These are phyloP conservation scores for Crax fasciolata DNA, from an alignment of 2,797 vertebrate species.

Conservation along the genomic window DNA sequence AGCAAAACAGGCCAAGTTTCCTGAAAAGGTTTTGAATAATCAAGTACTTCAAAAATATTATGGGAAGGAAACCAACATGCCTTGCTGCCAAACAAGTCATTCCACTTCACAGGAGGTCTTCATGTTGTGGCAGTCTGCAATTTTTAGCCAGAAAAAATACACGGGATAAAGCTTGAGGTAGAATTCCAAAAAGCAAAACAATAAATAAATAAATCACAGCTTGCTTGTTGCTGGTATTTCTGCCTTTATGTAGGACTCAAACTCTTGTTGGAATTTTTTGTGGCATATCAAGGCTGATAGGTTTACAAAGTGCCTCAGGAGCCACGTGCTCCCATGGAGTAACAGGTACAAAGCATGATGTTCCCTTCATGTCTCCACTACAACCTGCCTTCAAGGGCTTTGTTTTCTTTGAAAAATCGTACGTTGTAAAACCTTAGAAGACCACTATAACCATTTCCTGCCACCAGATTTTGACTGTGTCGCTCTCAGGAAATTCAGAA, in stretches of 20 bases:
- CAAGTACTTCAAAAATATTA: conserved; percentile 5
- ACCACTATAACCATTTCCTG: not conserved
- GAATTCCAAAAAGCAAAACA: not conserved
- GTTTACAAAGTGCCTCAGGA: not conserved
- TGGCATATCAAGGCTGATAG: not conserved
- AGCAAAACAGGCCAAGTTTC: conserved; percentile 15
- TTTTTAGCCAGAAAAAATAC: not conserved
- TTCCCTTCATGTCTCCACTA: not conserved
- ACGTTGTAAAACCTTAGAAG: not conserved
- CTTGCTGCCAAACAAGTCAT: not conserved
- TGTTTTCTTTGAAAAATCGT: not conserved
- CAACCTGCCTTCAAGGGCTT: not conserved
- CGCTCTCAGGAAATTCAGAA: not conserved
- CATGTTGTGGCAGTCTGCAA: not conserved
- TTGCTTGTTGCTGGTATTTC: not conserved
- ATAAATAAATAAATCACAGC: not conserved
- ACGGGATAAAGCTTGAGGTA: not conserved
- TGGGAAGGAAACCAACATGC: not conserved
- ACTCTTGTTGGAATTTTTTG: not conserved
- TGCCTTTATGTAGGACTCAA: not conserved
- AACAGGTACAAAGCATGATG: rapidly evolving
- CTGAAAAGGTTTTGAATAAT: conserved; percentile 33
- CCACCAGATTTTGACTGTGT: not conserved
- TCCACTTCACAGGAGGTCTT: not conserved
- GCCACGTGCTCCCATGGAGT: not conserved